Evolutionary conservation across 2,113 vertebrate species (phyloP), one percentile per base, ranked within the genome.

Genomic region (Ranitomeya variabilis): DNA sequence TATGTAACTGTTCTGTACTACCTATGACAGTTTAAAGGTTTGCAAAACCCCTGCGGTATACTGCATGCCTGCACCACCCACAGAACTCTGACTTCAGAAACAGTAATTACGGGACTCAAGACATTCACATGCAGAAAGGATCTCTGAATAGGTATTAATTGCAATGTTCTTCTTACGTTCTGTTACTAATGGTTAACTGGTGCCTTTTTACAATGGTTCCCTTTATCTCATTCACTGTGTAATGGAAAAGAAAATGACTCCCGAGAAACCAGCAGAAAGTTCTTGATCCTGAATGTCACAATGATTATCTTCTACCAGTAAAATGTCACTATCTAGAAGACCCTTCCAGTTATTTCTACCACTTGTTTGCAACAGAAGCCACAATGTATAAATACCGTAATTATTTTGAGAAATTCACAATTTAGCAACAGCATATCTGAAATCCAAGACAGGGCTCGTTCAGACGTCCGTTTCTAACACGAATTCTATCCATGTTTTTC

Each of bases 121-220:
- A 45, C 59, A 23, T 80, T 31, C 11, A 60, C 19, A 60, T 26
- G 78, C 26, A 26, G 13, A 19, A 81, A 81, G 55, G 7, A 18
- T 62, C 57, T 18, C 23, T 37, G 55, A 80, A 80, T 31, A 60
- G n/a, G 57, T 60, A 60, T 81, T 81, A 80, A 81, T 81, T 81
- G 55, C 62, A 81, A 81, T 62, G 79, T 62, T 81, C 31, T 59
- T 14, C 77, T 57, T 80, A 18, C 26, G 21, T 23, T 80, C n/a
- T 5, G 7, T 76, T 51, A 45, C 51, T 51, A 76, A 76, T 76
- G 16, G 37, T 76, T 76, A 52, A 76, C 45, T 21, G 16, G 31
- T 62, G 78, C 57, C 51, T 23, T 15, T 57, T 45, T 45, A 45
- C 37, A 45, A 55, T 26, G 31, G 57, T 31, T 81, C 9, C 57